These are phyloP conservation scores for Chloroclystis v-ata DNA, from an alignment of 2,888 invertebrate species.

Conservation along the genomic window DNA sequence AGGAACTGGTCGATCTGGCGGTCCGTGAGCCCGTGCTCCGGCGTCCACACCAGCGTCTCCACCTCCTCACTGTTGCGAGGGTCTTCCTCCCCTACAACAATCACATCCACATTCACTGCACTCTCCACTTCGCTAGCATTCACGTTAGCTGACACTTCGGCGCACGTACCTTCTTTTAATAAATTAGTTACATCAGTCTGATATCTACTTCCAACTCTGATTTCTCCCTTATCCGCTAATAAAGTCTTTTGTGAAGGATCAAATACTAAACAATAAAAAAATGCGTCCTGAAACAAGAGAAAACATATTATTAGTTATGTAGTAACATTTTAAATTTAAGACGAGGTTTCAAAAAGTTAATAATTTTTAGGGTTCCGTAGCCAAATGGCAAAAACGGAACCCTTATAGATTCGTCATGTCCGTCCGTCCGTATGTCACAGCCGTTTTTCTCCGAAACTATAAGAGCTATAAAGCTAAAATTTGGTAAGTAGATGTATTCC, in stretches of 20 bases:
- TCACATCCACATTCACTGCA: conserved; percentile 24
- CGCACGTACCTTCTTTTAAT: conserved; percentile 83
- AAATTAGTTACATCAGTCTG: conserved; percentile 95
- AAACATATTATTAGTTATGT: conserved; percentile 37
- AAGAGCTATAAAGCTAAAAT: too few species aligned
- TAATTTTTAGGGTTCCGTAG: too few species aligned
- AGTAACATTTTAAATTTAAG: too few species aligned
- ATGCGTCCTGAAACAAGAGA: conserved; percentile 90
- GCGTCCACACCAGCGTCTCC: conserved; percentile 97
- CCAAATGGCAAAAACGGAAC: too few species aligned
- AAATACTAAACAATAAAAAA: conserved; percentile 99
- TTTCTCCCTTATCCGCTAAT: conserved; percentile 98
- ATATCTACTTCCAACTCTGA: conserved; percentile 94
- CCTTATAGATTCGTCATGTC: too few species aligned
- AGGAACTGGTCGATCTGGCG: conserved; percentile 99
- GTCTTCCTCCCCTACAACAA: conserved; percentile 74
- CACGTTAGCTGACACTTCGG: conserved; percentile 18
- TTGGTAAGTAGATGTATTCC: too few species aligned
- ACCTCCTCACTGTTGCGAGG: conserved; percentile 85
- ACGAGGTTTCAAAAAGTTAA: too few species aligned
- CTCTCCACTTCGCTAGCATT: conserved; percentile 12
- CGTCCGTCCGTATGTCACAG: too few species aligned
- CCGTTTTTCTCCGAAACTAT: too few species aligned
- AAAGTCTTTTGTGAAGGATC: conserved; percentile 99
- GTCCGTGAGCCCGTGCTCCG: conserved; percentile 93